Conservation (phyloP, 1,140 invertebrate genomes). For the Subanguina moxae region DNA sequence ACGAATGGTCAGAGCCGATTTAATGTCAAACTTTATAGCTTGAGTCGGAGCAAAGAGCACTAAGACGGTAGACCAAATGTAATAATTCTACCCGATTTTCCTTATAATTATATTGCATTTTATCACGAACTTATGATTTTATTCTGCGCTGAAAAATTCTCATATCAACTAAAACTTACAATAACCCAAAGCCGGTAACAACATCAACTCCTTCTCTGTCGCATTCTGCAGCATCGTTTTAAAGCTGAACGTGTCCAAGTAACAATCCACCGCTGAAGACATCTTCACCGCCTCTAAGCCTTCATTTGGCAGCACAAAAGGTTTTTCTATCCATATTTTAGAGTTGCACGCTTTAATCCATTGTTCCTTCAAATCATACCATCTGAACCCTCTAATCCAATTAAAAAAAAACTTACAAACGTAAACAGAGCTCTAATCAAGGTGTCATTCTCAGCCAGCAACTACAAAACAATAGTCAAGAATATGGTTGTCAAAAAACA, state of each 20-base stretch:
- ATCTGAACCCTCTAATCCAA: too few species aligned
- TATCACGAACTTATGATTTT: too few species aligned
- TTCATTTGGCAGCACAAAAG: conserved; percentile 32
- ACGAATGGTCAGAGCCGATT: too few species aligned
- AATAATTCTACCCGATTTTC: too few species aligned
- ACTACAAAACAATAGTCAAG: conserved; percentile 22
- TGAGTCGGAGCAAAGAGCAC: too few species aligned
- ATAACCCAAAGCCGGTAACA: conserved; percentile 34
- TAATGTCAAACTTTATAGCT: too few species aligned
- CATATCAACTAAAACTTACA: conserved; percentile 21
- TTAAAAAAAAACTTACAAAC: conserved; percentile 30
- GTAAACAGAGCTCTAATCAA: conserved; percentile 39
- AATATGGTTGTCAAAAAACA: conserved; percentile 4
- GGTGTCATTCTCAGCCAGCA: conserved; percentile 34
- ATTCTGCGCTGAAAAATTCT: too few species aligned
- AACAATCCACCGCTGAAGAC: conserved; percentile 24
- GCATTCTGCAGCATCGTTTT: conserved; percentile 31
- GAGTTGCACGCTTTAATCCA: conserved; percentile 39
- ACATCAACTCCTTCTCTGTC: conserved; percentile 34
- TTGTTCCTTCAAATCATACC: not conserved
- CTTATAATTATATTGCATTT: too few species aligned
- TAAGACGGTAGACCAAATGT: too few species aligned
- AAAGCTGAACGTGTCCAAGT: conserved; percentile 36
- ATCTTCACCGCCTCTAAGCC: not conserved
- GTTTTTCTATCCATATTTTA: conserved; percentile 32